Conservation (phyloP, 2,113 vertebrate species). For the Pithys albifrons region DNA sequence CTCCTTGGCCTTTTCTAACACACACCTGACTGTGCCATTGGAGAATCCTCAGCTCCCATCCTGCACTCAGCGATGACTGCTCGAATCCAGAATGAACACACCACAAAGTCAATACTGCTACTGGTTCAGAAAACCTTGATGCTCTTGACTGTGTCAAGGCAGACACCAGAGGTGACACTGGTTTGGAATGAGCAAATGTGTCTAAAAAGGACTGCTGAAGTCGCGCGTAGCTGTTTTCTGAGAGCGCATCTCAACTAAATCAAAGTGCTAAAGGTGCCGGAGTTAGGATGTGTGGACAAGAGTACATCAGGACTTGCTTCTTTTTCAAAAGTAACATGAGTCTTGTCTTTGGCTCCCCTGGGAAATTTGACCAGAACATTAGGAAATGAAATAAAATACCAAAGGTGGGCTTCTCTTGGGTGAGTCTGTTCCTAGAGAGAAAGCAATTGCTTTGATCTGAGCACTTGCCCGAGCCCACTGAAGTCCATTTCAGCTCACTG, state of each 20-base stretch:
- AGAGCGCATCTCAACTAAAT: background rate
- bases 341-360: background rate
- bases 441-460: background rate
- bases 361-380: background rate
- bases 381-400: background rate
- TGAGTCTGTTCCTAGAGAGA: background rate
- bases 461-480: background rate
- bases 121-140: background rate
- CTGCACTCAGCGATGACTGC: background rate
- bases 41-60: background rate
- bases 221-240: accelerated
- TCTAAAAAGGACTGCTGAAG: background rate
- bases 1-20: conserved; percentile 52
- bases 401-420: background rate
- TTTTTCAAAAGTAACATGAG: background rate
- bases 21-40: background rate
- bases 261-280: background rate
- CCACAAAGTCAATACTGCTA: background rate
- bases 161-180: background rate
- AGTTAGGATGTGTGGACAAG: background rate
- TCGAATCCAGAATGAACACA: conserved; percentile 15
- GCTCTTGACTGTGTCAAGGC: background rate
- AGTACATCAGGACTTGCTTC: background rate
- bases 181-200: background rate
- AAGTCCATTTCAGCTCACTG: background rate